phyloP scores from a whole-genome alignment of 1,140 invertebrate genomes.

The Lepidurus packardi region DNA sequence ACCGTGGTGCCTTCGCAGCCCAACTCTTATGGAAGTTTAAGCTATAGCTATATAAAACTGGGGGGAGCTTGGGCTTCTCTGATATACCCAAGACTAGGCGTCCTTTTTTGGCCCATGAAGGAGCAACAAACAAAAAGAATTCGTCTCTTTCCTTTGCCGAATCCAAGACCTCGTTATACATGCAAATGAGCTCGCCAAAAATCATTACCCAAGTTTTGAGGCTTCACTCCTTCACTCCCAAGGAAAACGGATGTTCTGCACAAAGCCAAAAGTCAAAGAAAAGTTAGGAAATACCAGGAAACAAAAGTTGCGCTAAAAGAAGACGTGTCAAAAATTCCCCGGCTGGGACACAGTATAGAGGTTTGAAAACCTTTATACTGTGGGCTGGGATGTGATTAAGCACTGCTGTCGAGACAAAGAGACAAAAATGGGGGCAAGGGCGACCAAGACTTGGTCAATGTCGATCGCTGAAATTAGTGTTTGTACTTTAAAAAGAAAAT shows the following conservation, averaged over 20 bases:
- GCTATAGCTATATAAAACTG: not conserved
- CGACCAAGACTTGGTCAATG: not conserved
- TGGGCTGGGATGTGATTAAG: not conserved
- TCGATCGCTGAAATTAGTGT: not conserved
- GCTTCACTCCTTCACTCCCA: not conserved
- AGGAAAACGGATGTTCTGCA: not conserved
- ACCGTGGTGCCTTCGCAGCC: not conserved
- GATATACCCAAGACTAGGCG: not conserved
- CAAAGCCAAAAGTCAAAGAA: slow-evolving; percentile 1
- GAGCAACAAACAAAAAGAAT: not conserved
- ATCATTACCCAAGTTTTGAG: slow-evolving; percentile 17
- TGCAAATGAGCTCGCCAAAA: slow-evolving; percentile 18
- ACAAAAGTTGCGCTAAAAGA: not conserved
- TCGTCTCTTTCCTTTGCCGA: not conserved
- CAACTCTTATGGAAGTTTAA: not conserved
- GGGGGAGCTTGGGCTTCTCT: not conserved
- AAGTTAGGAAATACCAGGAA: not conserved
- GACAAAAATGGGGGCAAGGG: not conserved
- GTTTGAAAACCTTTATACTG: no score
- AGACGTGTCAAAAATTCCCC: not conserved
- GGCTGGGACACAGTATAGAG: no score
- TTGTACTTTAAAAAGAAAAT: no score
- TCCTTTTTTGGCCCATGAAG: not conserved
- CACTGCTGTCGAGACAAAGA: not conserved
- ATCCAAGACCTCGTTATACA: slow-evolving; percentile 16